Base-by-base conservation (phyloP, 2,113 vertebrate genomes). In the Rhombomys opimus region DNA sequence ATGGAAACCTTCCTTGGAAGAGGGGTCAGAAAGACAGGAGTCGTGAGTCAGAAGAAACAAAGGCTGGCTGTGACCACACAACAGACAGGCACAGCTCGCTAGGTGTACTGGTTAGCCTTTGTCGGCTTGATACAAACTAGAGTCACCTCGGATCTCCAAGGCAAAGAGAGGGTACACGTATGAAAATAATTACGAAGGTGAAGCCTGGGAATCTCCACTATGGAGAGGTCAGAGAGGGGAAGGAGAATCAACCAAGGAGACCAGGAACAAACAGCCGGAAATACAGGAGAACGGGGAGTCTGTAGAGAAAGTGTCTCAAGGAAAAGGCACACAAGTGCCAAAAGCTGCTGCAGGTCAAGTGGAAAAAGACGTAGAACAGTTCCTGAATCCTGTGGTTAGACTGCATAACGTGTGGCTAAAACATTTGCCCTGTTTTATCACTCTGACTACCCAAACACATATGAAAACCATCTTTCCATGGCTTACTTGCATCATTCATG, bases 61-160 rank as follows among this genome's bases (percentile, higher is more conserved):
- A 94, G 38, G 57, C 87, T 0, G 0, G 5, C 84, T 32, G 15
- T 23, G 18, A 30, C 7, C 8, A 3, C n/a, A 67, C 1, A 1
- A 38, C 20, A 59, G 8, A 77, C 20, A 54, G 3, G 17, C 65
- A 68, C 70, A 52, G 61, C 2, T 12, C 59, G 35, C 72, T 18
- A 35, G 4, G 4, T 30, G 27, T 13, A 13, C 46, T 9, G 25
- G 6, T 30, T 50, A 50, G 41, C 27, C 23, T 77, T 52, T 52
- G 46, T 52, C 46, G 30, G 15, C 46, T 50, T 77, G 75, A 77
- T 25, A 32, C 30, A 78, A 10, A 32, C 14, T 32, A 54, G 15
- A 32, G 76, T 10, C 76, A 78, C 38, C 68, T 17, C 18, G 76
- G 63, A 25, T 87, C 50, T 87, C 27, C 75, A 50, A 63, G 41